Evolutionary conservation across 2,888 invertebrate genomes (phyloP).

Genomic region (Parnassius apollo): DNA sequence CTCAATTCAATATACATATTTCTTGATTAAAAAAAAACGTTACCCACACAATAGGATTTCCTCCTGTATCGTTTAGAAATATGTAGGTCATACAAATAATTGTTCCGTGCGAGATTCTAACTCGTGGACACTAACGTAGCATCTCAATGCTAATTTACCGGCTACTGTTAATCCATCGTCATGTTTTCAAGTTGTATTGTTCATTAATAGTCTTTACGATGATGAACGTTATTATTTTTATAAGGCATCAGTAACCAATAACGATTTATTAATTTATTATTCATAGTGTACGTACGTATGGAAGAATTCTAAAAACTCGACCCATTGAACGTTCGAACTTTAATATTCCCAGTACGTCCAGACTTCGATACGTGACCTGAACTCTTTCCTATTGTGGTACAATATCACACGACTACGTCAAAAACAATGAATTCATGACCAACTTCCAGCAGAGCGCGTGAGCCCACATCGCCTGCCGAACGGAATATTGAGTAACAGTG

Average conservation of each 20-base stretch:
- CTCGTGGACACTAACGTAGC: too few species aligned
- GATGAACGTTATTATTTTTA: constrained; percentile 12
- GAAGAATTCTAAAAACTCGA: constrained; percentile 67
- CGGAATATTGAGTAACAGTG: constrained; percentile 46
- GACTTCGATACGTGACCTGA: constrained; percentile 70
- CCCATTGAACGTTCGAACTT: constrained; percentile 61
- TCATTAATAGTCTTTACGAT: neutral
- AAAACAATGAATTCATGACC: constrained; percentile 67
- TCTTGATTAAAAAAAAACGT: too few species aligned
- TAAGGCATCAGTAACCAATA: constrained; percentile 31
- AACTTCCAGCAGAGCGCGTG: constrained; percentile 28
- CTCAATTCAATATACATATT: too few species aligned
- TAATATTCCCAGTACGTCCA: constrained; percentile 66
- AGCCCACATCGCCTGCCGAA: constrained; percentile 19
- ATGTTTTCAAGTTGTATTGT: too few species aligned
- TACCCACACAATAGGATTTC: too few species aligned
- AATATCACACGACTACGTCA: constrained; percentile 71
- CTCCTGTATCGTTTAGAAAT: too few species aligned
- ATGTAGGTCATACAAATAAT: too few species aligned
- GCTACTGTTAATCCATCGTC: too few species aligned
- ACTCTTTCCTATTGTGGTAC: constrained; percentile 74
- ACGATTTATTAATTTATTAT: constrained; percentile 41
- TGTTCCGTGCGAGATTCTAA: too few species aligned
- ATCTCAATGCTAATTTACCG: too few species aligned
- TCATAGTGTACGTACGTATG: constrained; percentile 43